These are phyloP conservation scores for Pan troglodytes DNA, from an alignment of 2,113 vertebrate species.

Conservation along the genomic window NHGRI_mPanTro3-v2.1_pri NC_072401.2:145720501-145721000, in stretches of 20 bases:
- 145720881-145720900: not conserved
- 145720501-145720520: not conserved
- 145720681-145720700: not conserved
- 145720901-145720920: not conserved
- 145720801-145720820: not conserved
- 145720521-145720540: not conserved
- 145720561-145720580: not conserved
- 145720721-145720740: not conserved
- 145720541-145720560: not conserved
- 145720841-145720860: not conserved
- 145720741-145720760: not conserved
- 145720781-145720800: not conserved
- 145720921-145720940: conserved; percentile 22
- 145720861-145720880: not conserved
- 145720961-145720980: not conserved
- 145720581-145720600: not conserved
- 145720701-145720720: not conserved
- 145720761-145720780: not conserved
- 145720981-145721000: conserved; percentile 24
- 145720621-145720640: not conserved
- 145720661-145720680: not conserved
- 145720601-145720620: not conserved
- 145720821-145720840: not conserved
- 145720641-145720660: not conserved
- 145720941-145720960: conserved; percentile 40